Evolutionary conservation across 1,140 invertebrate species (phyloP), one percentile per base, ranked within the genome.

Genomic region (Bursaphelenchus mucronatus): DNA sequence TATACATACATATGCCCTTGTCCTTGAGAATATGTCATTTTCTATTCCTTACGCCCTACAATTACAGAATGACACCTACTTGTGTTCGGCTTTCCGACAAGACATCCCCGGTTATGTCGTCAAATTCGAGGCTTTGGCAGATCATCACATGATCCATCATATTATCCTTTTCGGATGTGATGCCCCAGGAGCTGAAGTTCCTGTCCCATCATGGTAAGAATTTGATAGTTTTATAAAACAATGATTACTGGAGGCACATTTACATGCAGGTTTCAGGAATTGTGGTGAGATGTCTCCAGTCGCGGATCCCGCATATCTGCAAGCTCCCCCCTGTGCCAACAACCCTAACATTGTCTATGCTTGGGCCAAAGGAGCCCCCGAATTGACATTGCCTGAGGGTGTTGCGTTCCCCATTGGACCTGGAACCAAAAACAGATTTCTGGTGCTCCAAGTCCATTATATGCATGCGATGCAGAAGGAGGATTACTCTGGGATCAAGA

Each of bases 341-440:
- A 81, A 79, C 0, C 82, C 79, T 6, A 78, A 92, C 87, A 90
- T 97, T 67, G 85, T 97, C 17, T 98, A 96, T 83, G 94, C 94
- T 0, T 98, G 94, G 94, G 94, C 93, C 3, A 86, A 90, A 78
- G 91, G 97, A 83, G 94, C 95, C 0, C 91, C 92, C 4, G 86
- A 86, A 43, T 84, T 97, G 6, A 82, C 87, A 49, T 81, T 98
- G 54, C 95, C 95, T 0, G 82, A 89, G 63, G 70, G 50, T 40
- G 87, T 87, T 17, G 87, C 85, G 43, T 87, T 87, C 74, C 73
- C 82, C 72, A 82, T 87, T 45, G 86, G 86, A 8, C 82, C 80
- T 47, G 74, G 75, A 17, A 82, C 85, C 0, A 73, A 71, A 40
- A 83, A 86, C 57, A 81, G 84, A 57, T 85, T 85, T 66, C 75